Evolutionary conservation across 2,888 invertebrate species (phyloP).

Genomic region (Lysandra bellargus): DNA sequence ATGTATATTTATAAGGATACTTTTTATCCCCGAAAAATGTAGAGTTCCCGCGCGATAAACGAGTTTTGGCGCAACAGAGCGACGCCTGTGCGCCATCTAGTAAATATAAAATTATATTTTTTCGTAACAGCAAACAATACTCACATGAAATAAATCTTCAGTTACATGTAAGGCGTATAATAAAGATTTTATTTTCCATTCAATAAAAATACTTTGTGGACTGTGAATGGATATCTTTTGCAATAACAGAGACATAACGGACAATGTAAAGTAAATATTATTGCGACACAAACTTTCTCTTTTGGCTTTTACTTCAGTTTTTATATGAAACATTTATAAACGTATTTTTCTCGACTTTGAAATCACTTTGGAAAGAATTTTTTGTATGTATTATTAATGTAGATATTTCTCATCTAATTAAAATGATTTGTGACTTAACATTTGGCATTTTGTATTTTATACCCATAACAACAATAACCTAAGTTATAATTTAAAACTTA

Average conservation of each 20-base stretch:
- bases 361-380: background rate
- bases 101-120: no score
- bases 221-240: background rate
- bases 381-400: background rate
- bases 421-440: no score
- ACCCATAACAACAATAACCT: no score
- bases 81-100: no score
- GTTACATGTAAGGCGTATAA: background rate
- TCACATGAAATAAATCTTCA: background rate
- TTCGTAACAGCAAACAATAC: background rate
- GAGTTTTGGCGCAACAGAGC: no score
- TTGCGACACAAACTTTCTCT: background rate
- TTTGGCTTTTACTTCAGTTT: background rate
- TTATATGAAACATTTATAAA: background rate
- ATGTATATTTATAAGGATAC: no score
- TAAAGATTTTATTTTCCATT: background rate
- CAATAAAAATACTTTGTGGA: background rate
- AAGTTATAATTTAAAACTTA: no score
- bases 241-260: background rate
- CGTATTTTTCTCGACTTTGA: background rate
- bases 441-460: no score
- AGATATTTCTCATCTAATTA: background rate
- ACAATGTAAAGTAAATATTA: conserved; percentile 8
- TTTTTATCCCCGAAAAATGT: no score
- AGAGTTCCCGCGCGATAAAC: no score